phyloP scores from a whole-genome alignment of 2,797 vertebrate genomes.

The Darevskia nairensis region DNA sequence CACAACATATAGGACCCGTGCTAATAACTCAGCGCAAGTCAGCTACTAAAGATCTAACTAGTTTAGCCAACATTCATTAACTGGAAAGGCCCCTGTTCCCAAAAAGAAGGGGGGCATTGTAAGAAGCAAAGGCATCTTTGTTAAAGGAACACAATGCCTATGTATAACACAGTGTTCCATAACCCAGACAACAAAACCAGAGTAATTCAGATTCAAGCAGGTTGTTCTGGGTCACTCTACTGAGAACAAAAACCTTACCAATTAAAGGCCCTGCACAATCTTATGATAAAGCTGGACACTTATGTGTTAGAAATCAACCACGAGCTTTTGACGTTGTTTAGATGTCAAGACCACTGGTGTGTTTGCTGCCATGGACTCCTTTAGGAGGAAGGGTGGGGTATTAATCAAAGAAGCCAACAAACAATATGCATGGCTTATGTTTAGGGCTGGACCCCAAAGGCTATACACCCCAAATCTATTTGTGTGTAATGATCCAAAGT shows the following conservation, averaged over 20 bases:
- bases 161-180: background rate
- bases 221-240: conserved; percentile 3
- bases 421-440: background rate
- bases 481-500: background rate
- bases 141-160: background rate
- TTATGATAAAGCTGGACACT: conserved; percentile 52
- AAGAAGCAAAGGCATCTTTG: background rate
- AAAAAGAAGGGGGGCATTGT: background rate
- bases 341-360: too few species aligned
- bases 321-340: background rate
- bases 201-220: conserved; percentile 15
- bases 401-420: background rate
- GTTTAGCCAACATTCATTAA: background rate
- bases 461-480: background rate
- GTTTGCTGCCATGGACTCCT: background rate
- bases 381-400: background rate
- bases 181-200: conserved; percentile 6
- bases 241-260: conserved; percentile 31
- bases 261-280: conserved; percentile 33
- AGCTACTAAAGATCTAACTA: background rate
- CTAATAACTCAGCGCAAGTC: background rate
- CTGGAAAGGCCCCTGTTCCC: background rate
- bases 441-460: background rate
- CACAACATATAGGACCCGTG: too few species aligned
- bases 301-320: background rate